Conservation (phyloP, 2,888 invertebrate genomes). For the Ennomos quercinarius region DNA sequence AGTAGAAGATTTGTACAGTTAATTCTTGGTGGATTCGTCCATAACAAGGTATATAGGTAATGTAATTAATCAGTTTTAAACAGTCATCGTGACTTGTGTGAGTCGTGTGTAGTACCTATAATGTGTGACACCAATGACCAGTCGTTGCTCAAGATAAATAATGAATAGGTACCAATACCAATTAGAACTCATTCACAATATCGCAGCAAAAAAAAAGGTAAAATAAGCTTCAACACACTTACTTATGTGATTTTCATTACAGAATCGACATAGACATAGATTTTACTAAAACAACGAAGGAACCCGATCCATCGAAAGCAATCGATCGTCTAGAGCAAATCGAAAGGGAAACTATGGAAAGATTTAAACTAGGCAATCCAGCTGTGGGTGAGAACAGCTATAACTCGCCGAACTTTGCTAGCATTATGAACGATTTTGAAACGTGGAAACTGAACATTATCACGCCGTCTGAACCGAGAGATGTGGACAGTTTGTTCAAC, state of each 20-base stretch:
- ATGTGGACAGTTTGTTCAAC: constrained; percentile 38
- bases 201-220: neutral
- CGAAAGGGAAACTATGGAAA: constrained; percentile 70
- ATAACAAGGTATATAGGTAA: no score
- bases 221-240: neutral
- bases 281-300: constrained; percentile 61
- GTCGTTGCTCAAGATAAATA: neutral
- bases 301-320: constrained; percentile 62
- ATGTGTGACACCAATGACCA: no score
- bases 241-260: constrained; percentile 30
- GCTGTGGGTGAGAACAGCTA: constrained; percentile 23
- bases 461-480: constrained; percentile 30
- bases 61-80: no score
- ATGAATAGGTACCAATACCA: no score
- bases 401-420: constrained; percentile 35
- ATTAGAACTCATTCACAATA: constrained; percentile 3
- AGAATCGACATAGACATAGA: constrained; percentile 77
- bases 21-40: no score
- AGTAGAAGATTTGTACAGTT: no score
- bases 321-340: constrained; percentile 76
- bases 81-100: no score
- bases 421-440: constrained; percentile 51
- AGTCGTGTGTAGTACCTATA: no score
- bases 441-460: constrained; percentile 45
- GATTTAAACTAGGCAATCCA: constrained; percentile 53